Base-by-base conservation (phyloP, 2,797 vertebrate species). In the Gallinago nigripennis region DNA sequence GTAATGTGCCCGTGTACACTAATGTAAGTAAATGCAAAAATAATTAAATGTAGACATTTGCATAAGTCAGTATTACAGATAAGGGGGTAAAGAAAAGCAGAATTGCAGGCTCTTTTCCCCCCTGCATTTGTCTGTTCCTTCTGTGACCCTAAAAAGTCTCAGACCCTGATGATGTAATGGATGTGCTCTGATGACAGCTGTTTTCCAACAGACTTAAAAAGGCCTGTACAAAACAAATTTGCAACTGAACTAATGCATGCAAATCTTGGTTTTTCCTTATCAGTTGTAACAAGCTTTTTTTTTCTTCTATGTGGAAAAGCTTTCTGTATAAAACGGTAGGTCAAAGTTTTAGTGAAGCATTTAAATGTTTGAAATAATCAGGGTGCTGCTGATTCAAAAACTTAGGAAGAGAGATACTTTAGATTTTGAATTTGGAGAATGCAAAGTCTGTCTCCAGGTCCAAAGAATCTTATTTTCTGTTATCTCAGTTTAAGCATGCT, bases 351-450 rank as follows among this genome's bases (percentile, higher is more conserved):
- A 64, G 8, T 27, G 16, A 71, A 68, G 9, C 8, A 3, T 66
- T 82, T 71, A 46, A 54, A 37, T 58, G 30, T 23, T 83, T 71
- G 45, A 88, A 92, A 77, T 76, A 81, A 75, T 61, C 13, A 31
- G 28, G 2, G 12, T 60, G 31, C 33, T 92, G 19, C 28, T 50
- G 61, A 50, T 56, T 86, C 30, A 65, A 57, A 69, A 57, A 8
- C 2, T 27, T 58, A 17, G 8, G 50, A 81, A 75, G 66, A n/a
- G 9, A 54, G 5, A 21, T 24, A 11, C 5, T 82, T 94, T 48
- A n/a, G 53, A 23, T 3, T 39, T 72, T 30, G 25, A n/a, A 43
- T 81, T 57, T 88, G 31, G 54, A 66, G 45, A 86, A 39, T 8
- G 58, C 11, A 18, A 65, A 31, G 11, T 82, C 31, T 72, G 12